Evolutionary conservation across 2,113 vertebrate species (phyloP), one percentile per base, ranked within the genome.

Genomic region (Eubucco bourcierii): DNA sequence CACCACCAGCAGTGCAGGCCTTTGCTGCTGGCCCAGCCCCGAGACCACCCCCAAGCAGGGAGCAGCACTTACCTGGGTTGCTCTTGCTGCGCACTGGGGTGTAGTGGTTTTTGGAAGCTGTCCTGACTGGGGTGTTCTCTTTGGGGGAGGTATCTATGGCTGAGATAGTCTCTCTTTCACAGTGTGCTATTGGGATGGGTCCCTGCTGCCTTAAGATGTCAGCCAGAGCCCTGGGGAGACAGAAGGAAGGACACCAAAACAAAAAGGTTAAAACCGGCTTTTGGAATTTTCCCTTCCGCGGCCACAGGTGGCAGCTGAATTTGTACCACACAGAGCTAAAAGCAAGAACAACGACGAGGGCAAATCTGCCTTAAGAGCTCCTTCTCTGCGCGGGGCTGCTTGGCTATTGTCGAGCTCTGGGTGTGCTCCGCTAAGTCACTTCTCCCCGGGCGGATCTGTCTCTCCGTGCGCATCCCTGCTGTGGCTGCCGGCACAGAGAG

Each of bases 161-260:
- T 33, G 99, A 98, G 94, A 99, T 99, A 88, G 99, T 99, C 97
- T 99, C 99, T 98, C 99, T 98, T 98, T 99, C 99, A 72, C 99
- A 99, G 96, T 99, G 99, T 86, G 99, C 99, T 91, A 99, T 99
- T 82, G 99, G 99, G 93, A 99, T 99, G 95, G 99, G 99, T 97
- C 99, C 99, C 98, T 99, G 99, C 96, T 99, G 99, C 97, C 99
- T 98, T 96, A 99, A 96, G 97, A 99, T 99, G 97, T 99, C 99
- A 53, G 99, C 99, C 93, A 99, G 98, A 95, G 99, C 99, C 98
- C 99, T 99, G 97, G 7, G 94, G 90, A 88, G 59, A 96, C 79
- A 94, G 83, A 23, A 87, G 63, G 56, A 31, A 2, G 10, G 2
- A 8, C 71, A 34, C 95, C 16, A 16, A 3, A 16, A 29, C 9